These are phyloP conservation scores for Eretmocerus hayati DNA, from an alignment of 2,888 invertebrate species.

Conservation along the genomic window DNA sequence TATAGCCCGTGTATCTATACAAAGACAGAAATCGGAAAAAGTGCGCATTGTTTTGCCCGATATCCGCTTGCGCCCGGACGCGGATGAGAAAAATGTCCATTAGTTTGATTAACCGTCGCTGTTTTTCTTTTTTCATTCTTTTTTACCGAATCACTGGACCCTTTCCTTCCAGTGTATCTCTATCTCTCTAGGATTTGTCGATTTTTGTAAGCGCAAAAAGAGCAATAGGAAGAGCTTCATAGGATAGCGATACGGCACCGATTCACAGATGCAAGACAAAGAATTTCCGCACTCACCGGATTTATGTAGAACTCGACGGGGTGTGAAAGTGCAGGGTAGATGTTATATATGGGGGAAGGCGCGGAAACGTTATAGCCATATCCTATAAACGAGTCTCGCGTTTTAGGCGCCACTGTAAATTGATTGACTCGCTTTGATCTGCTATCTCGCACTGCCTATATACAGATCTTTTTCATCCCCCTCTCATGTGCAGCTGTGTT, in stretches of 20 bases:
- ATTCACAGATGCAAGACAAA: conserved; percentile 18
- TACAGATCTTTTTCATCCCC: too few species aligned
- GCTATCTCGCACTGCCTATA: too few species aligned
- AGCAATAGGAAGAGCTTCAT: not conserved
- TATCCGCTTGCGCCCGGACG: not conserved
- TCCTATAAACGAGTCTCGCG: not conserved
- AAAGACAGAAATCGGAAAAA: not conserved
- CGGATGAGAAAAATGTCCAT: conserved; percentile 30
- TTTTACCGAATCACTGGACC: too few species aligned
- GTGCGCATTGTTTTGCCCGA: not conserved
- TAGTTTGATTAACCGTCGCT: conserved; percentile 38
- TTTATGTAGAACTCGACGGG: conserved; percentile 14
- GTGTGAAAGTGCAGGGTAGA: not conserved
- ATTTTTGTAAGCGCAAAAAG: conserved; percentile 2
- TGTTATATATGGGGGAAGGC: not conserved
- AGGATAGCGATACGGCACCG: not conserved
- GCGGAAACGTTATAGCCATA: not conserved
- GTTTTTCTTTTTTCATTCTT: conserved; percentile 16
- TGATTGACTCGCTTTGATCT: conserved; percentile 20
- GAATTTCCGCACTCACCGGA: conserved; percentile 14
- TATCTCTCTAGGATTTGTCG: conserved; percentile 17
- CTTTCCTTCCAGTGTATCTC: conserved; percentile 25
- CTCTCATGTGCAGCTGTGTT: too few species aligned
- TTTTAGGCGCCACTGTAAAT: conserved; percentile 14
- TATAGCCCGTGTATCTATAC: not conserved